Conservation (phyloP, 2,888 invertebrate genomes). For the Ryuthela nishihirai region DNA sequence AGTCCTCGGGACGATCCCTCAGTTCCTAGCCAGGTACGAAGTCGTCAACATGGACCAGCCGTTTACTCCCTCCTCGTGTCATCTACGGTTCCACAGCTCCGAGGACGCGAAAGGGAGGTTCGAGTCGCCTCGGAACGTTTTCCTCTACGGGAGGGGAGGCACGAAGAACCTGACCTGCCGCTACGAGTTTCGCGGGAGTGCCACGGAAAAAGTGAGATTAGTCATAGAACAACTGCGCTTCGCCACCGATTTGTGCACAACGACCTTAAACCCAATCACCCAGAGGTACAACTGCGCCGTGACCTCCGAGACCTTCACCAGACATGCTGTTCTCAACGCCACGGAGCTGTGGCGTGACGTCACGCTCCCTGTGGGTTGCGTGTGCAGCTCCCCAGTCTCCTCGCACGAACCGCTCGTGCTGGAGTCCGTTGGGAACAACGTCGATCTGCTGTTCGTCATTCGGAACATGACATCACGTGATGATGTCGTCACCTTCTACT, state of each 20-base stretch:
- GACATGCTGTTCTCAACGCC: slow-evolving; percentile 24
- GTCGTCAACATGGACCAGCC: slow-evolving; percentile 62
- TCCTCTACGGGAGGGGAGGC: slow-evolving; percentile 77
- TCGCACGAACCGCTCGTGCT: slow-evolving; percentile 58
- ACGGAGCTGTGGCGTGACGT: slow-evolving; percentile 32
- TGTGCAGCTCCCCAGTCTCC: slow-evolving; percentile 13
- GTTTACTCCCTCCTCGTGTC: slow-evolving; percentile 35
- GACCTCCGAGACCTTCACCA: slow-evolving; percentile 6
- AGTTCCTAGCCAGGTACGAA: slow-evolving; percentile 72
- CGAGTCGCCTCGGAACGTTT: slow-evolving; percentile 72
- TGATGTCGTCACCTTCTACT: slow-evolving; percentile 72
- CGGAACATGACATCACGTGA: slow-evolving; percentile 75
- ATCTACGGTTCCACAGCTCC: slow-evolving; percentile 22
- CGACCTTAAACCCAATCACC: slow-evolving; percentile 18
- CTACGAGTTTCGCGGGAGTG: slow-evolving; percentile 36
- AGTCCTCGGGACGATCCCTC: slow-evolving; percentile 64
- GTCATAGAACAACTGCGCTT: slow-evolving; percentile 69
- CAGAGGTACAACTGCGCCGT: slow-evolving; percentile 20
- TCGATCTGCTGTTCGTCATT: slow-evolving; percentile 69
- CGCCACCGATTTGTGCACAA: slow-evolving; percentile 51
- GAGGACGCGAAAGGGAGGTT: slow-evolving; percentile 59
- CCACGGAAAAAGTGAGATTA: slow-evolving; percentile 29
- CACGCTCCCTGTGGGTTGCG: slow-evolving; percentile 24
- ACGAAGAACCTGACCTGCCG: slow-evolving; percentile 67
- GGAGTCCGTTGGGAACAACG: slow-evolving; percentile 64